phyloP scores from a whole-genome alignment of 1,140 invertebrate species.

The Drosophila pruinosa region DNA sequence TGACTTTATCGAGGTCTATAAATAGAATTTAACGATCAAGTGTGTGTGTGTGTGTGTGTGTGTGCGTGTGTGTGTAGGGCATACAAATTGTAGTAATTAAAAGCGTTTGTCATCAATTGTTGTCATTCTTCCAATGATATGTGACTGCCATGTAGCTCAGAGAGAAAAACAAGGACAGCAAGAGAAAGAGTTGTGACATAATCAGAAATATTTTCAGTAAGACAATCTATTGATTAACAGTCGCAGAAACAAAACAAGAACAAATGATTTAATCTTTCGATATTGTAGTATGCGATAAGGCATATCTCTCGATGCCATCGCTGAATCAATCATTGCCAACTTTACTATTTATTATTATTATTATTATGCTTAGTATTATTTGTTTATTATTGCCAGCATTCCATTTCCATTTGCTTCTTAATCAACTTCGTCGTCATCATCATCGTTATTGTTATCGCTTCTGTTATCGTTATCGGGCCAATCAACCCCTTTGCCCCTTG shows the following conservation, averaged over 20 bases:
- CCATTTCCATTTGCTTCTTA: neutral
- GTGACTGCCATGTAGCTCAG: constrained; percentile 14
- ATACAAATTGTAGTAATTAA: constrained; percentile 43
- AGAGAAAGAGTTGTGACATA: neutral
- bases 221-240: constrained; percentile 7
- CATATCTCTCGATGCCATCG: constrained; percentile 1
- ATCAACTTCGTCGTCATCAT: neutral
- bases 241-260: neutral
- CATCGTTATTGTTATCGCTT: neutral
- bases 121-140: constrained; percentile 22
- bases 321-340: constrained; percentile 27
- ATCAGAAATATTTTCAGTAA: too few relatives aligned
- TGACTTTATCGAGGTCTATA: constrained; percentile 35
- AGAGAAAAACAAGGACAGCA: neutral
- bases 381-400: neutral
- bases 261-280: constrained; percentile 4
- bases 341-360: constrained; percentile 24
- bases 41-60: neutral
- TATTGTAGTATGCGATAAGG: constrained; percentile 13
- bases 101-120: constrained; percentile 32
- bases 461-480: too few relatives aligned
- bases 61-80: neutral
- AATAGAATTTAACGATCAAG: constrained; percentile 21
- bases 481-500: neutral
- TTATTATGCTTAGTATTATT: neutral